Evolutionary conservation across 1,140 invertebrate genomes (phyloP), one percentile per base, ranked within the genome.

Genomic region (Bombus waltoni): DNA sequence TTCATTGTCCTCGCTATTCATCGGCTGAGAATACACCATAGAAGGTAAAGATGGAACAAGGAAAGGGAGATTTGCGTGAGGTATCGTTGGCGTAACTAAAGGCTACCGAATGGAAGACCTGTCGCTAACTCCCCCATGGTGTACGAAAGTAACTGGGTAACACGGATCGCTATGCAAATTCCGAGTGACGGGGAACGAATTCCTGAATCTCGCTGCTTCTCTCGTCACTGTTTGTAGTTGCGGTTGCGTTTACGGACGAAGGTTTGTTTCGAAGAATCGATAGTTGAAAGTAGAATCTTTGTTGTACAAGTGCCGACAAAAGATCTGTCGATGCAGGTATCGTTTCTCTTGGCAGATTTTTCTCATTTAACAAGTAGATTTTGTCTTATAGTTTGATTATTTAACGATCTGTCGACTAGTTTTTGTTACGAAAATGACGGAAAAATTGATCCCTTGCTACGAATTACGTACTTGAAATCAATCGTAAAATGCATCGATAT

Each of bases 41-140:
- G 53, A 81, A 80, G 75, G 70, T 66, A 79, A 84, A 28, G 44
- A 82, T 44, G 79, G 81, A 62, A 78, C 42, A 42, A 80, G 74
- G 71, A 47, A 86, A 76, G 76, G 68, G 85, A 83, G 72, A 73
- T 74, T 90, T 86, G 81, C 85, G 85, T 68, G 57, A 88, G 85
- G 89, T 92, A 91, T 91, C 89, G 88, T 82, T 92, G 86, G 89
- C 90, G 87, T 92, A 91, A 91, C 92, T 81, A 90, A 93, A 92
- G 38, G 78, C 73, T 81, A 75, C 77, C 62, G 47, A 85, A 90
- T 85, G 35, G 44, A 25, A 42, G 83, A 88, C 70, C 78, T 89
- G 85, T 89, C 88, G 74, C 89, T 68, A 35, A 53, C 47, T 65
- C 44, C 53, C 44, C 85, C 42, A 59, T 32, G 28, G 68, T 32